Percentiles rank a stretch among this genome's conserved stretches.
Conservation (phyloP, 2,797 vertebrate genomes). For the Acipenser ruthenus region DNA sequence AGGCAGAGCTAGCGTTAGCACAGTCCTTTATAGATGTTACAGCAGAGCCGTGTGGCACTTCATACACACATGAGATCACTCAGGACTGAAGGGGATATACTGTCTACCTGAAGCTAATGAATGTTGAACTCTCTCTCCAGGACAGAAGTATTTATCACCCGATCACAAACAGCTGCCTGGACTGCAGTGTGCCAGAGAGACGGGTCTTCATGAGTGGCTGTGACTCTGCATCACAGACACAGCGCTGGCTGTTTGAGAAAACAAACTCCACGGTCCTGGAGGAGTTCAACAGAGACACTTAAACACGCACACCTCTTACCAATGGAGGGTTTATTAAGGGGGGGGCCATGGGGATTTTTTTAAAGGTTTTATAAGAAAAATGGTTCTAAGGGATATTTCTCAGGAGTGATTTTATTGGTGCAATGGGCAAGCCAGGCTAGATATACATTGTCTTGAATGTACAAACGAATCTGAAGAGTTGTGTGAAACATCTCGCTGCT, state of each 20-base stretch:
- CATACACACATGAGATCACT: too few species aligned
- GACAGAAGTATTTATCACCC: constrained; percentile 84
- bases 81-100: too few species aligned
- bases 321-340: neutral
- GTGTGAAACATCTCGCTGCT: too few species aligned
- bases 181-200: constrained; percentile 69
- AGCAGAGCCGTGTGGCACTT: too few species aligned
- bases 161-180: constrained; percentile 85
- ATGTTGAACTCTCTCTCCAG: constrained; percentile 40
- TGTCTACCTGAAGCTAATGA: too few species aligned
- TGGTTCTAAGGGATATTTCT: constrained; percentile 5
- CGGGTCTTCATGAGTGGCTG: constrained; percentile 86
- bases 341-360: neutral
- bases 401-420: neutral
- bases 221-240: constrained; percentile 65
- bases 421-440: constrained; percentile 9
- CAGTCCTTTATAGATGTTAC: too few species aligned
- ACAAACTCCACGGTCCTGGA: constrained; percentile 84
- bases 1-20: too few species aligned
- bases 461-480: too few species aligned
- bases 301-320: constrained; percentile 1
- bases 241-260: constrained; percentile 89
- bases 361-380: constrained; percentile 9
- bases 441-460: neutral
- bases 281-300: constrained; percentile 68